phyloP scores from a whole-genome alignment of 2,888 invertebrate species.

The Furcula furcula region DNA sequence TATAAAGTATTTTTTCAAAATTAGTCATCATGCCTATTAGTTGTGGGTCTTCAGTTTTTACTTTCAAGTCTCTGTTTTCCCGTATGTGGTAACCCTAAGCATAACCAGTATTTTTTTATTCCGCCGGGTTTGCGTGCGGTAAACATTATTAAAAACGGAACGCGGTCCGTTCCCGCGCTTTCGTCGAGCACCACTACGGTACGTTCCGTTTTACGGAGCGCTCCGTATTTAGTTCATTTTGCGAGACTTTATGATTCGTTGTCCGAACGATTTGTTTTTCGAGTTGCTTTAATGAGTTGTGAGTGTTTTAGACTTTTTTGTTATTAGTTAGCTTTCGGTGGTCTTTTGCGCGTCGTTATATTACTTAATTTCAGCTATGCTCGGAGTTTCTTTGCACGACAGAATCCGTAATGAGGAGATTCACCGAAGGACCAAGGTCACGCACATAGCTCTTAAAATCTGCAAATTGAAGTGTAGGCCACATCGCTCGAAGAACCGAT shows the following conservation, averaged over 20 bases:
- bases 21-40: too few species aligned
- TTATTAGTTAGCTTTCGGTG: not conserved
- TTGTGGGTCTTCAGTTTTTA: too few species aligned
- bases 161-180: conserved; percentile 13
- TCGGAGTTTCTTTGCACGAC: too few species aligned
- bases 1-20: too few species aligned
- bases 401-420: too few species aligned
- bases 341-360: not conserved
- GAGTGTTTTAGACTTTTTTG: not conserved
- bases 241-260: conserved; percentile 16
- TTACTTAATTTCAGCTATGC: too few species aligned
- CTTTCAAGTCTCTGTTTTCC: too few species aligned
- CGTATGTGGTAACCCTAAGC: not conserved
- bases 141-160: conserved; percentile 45
- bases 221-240: conserved; percentile 14
- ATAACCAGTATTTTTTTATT: conserved; percentile 29
- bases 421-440: too few species aligned
- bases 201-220: conserved; percentile 15
- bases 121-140: conserved; percentile 26
- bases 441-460: too few species aligned
- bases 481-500: too few species aligned
- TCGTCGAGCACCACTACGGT: conserved; percentile 12
- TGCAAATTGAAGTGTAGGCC: too few species aligned
- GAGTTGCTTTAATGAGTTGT: not conserved
- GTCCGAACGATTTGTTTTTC: not conserved